Conservation (phyloP, 2,113 vertebrate species). For the Cyprinus carpio region DNA sequence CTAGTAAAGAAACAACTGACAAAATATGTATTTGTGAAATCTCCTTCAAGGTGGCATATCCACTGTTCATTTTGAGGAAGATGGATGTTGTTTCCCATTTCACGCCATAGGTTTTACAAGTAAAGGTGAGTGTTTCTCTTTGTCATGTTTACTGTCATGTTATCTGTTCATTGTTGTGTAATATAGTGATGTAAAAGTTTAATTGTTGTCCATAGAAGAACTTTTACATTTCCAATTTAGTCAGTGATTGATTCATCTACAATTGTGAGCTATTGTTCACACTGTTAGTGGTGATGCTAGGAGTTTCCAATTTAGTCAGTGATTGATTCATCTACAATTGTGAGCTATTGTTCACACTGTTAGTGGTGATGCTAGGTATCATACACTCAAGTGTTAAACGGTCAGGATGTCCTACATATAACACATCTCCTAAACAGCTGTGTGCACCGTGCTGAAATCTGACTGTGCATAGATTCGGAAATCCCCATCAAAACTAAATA, state of each 20-base stretch:
- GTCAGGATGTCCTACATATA: too few species aligned
- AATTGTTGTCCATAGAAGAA: neutral
- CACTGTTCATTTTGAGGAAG: neutral
- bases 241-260: neutral
- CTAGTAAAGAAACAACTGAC: neutral
- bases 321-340: too few species aligned
- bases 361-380: too few species aligned
- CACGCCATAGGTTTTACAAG: neutral
- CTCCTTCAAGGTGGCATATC: neutral
- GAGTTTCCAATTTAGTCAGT: too few species aligned
- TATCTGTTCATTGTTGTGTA: neutral
- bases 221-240: neutral
- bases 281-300: neutral
- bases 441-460: too few species aligned
- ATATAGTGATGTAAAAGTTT: neutral
- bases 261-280: neutral
- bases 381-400: too few species aligned
- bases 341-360: too few species aligned
- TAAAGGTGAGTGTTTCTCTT: constrained; percentile 9
- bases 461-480: too few species aligned
- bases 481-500: too few species aligned
- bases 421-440: too few species aligned
- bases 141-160: neutral
- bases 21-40: neutral
- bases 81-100: neutral